Conservation (phyloP, 2,888 invertebrate species). For the Patella pellucida region DNA sequence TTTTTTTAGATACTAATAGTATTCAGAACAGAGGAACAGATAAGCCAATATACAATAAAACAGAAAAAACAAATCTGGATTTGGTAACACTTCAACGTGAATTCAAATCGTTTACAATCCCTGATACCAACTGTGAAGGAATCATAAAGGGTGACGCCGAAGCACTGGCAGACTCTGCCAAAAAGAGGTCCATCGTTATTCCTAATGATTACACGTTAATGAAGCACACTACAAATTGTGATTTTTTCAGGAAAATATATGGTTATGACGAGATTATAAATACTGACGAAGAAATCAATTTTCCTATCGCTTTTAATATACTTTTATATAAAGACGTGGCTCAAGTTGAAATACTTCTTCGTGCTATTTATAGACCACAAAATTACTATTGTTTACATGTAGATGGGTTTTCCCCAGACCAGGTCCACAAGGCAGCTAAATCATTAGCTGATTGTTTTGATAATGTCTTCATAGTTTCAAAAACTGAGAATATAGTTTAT, state of each 20-base stretch:
- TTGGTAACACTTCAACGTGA: no score
- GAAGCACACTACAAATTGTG: constrained; percentile 42
- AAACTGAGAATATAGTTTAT: constrained; percentile 64
- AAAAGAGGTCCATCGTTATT: not conserved
- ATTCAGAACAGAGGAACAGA: no score
- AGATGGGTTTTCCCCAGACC: constrained; percentile 50
- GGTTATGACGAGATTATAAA: constrained; percentile 36
- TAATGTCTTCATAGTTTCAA: constrained; percentile 67
- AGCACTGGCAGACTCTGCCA: no score
- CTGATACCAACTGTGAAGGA: no score
- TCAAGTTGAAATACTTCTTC: constrained; percentile 59
- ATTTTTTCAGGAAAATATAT: constrained; percentile 37
- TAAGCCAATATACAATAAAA: no score
- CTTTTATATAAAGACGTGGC: constrained; percentile 59
- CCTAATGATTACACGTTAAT: not conserved
- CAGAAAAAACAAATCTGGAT: no score
- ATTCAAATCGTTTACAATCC: no score
- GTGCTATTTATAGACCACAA: constrained; percentile 63
- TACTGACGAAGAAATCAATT: constrained; percentile 47
- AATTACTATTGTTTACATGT: constrained; percentile 69
- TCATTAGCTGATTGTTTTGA: constrained; percentile 60
- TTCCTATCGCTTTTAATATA: constrained; percentile 65
- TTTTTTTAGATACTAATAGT: no score
- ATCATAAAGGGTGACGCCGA: no score
- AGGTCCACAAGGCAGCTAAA: constrained; percentile 43